Conservation (phyloP, 2,797 vertebrate genomes). For the Diceros bicornis region DNA sequence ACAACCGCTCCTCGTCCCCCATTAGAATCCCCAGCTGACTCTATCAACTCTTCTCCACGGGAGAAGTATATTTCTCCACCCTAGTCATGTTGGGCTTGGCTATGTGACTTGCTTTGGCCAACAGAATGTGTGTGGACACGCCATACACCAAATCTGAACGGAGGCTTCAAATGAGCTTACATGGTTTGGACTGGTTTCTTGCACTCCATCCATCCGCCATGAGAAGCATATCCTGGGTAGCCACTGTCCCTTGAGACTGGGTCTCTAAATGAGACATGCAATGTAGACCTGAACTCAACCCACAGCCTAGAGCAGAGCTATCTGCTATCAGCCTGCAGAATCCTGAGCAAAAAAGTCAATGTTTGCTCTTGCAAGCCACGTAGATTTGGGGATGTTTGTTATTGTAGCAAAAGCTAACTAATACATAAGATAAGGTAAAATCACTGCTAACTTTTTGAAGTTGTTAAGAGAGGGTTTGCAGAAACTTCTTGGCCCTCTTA, state of each 20-base stretch:
- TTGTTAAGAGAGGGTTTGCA: neutral
- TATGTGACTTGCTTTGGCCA: neutral
- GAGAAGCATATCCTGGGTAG: neutral
- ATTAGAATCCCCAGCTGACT: neutral
- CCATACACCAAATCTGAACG: neutral
- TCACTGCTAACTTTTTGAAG: neutral
- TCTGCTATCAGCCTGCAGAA: neutral
- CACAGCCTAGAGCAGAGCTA: neutral
- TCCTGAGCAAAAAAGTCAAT: neutral
- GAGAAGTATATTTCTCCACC: neutral
- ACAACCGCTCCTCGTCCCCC: neutral
- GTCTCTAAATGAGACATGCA: neutral
- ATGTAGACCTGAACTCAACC: neutral
- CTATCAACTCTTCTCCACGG: neutral
- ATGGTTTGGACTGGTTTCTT: neutral
- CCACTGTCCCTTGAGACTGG: neutral
- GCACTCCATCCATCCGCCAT: neutral
- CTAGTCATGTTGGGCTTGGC: neutral
- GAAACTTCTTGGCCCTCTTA: neutral
- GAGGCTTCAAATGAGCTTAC: neutral
- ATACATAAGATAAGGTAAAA: neutral
- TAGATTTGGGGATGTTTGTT: constrained; percentile 44
- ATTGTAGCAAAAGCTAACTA: constrained; percentile 4
- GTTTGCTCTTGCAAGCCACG: neutral
- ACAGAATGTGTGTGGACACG: neutral